phyloP scores from a whole-genome alignment of 2,888 invertebrate genomes.

The Acleris holmiana region DNA sequence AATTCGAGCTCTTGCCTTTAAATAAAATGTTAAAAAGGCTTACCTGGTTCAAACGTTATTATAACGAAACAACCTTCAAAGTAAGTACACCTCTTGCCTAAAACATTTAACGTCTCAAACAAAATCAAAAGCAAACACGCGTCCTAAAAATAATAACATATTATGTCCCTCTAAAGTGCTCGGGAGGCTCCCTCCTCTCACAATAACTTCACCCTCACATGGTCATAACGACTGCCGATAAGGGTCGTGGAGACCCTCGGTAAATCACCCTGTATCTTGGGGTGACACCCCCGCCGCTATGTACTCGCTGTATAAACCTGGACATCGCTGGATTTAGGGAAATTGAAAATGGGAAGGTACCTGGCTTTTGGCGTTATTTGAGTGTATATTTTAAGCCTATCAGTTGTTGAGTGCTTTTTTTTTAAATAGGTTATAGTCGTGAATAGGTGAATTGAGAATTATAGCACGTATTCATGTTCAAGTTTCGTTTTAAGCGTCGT shows the following conservation, averaged over 20 bases:
- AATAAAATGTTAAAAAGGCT: no score
- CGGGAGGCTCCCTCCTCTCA: conserved; percentile 54
- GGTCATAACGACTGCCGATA: conserved; percentile 83
- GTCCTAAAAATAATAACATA: conserved; percentile 77
- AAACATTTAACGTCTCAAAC: conserved; percentile 42
- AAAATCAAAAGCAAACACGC: conserved; percentile 67
- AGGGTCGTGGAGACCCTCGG: conserved; percentile 80
- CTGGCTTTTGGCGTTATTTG: conserved; percentile 6
- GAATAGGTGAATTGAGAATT: no score
- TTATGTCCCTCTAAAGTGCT: conserved; percentile 76
- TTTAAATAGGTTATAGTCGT: no score
- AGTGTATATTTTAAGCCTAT: no score
- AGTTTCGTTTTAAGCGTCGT: no score
- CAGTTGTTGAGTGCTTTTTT: no score
- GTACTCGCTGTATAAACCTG: conserved; percentile 47
- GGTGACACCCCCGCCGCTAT: conserved; percentile 66
- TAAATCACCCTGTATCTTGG: conserved; percentile 81
- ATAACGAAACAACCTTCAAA: not conserved
- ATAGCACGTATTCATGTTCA: no score
- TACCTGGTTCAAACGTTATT: not conserved
- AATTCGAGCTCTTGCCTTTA: no score
- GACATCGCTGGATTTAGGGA: conserved; percentile 54
- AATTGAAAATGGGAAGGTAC: conserved; percentile 33
- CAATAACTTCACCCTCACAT: conserved; percentile 82
- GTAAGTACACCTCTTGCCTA: not conserved